A percentile compares a stretch with the other conserved stretches of the same genome.
Evolutionary conservation across 2,113 vertebrate genomes (phyloP).

Genomic region (Cololabis saira): DNA sequence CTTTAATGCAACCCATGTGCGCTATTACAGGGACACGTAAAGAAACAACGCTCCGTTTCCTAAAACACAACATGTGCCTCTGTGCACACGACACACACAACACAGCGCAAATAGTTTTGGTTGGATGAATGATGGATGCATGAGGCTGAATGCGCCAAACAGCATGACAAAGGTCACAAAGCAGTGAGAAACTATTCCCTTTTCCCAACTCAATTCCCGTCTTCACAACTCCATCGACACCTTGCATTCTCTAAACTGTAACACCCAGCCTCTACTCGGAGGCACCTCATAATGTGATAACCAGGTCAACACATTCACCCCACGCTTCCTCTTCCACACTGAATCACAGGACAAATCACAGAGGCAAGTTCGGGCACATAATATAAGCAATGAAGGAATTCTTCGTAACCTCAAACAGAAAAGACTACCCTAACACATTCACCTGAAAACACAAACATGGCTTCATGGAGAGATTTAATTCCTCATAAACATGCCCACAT

Average conservation of each 20-base stretch:
- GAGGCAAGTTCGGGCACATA: not conserved
- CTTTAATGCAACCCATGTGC: conserved; percentile 49
- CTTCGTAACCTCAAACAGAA: conserved; percentile 1
- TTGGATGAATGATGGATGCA: conserved; percentile 68
- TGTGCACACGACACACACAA: conserved; percentile 1
- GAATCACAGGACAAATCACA: conserved; percentile 21
- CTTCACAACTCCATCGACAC: conserved; percentile 80
- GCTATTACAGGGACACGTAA: conserved; percentile 33
- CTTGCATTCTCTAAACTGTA: conserved; percentile 66
- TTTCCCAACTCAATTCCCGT: conserved; percentile 81
- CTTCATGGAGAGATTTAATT: too few relatives aligned
- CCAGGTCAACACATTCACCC: conserved; percentile 61
- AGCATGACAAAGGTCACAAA: conserved; percentile 63
- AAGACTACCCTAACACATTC: conserved; percentile 4
- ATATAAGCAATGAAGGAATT: conserved; percentile 23
- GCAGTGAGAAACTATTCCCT: conserved; percentile 70
- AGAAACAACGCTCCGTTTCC: conserved; percentile 36
- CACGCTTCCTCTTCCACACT: conserved; percentile 18
- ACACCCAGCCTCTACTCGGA: conserved; percentile 44
- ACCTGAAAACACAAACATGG: conserved; percentile 1
- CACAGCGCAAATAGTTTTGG: conserved; percentile 11
- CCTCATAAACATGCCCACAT: not conserved
- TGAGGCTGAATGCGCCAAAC: conserved; percentile 60
- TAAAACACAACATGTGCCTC: conserved; percentile 34
- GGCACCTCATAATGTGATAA: conserved; percentile 51